Evolutionary conservation across 2,888 invertebrate species (phyloP).

Genomic region (Rhagonycha lutea): DNA sequence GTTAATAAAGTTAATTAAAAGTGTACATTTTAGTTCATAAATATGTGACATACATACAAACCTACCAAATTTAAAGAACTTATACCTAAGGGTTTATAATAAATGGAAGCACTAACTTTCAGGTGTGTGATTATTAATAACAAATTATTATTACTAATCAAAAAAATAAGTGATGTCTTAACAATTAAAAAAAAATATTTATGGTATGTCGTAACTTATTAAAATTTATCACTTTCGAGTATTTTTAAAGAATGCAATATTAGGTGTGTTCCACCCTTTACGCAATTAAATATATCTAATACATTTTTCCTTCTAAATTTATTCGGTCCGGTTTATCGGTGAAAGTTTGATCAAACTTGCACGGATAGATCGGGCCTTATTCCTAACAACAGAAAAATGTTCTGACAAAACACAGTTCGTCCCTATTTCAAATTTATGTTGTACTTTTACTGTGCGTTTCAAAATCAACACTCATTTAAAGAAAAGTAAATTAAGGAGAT

Average conservation of each 20-base stretch:
- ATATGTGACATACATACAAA: not conserved
- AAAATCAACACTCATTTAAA: not conserved
- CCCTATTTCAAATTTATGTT: not conserved
- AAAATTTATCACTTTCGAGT: not conserved
- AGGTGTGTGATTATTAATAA: constrained; percentile 2
- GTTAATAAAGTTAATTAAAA: not conserved
- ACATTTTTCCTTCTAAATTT: not conserved
- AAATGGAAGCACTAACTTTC: constrained; percentile 2
- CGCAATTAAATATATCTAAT: not conserved
- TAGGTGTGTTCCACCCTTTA: not conserved
- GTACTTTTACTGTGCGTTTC: not conserved
- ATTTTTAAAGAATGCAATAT: not conserved
- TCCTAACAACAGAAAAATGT: not conserved
- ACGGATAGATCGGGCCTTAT: not conserved
- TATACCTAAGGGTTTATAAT: not conserved
- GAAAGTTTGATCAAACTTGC: not conserved
- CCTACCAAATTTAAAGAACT: not conserved
- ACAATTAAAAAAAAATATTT: not conserved
- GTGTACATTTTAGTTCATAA: not conserved
- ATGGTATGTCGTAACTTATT: not conserved
- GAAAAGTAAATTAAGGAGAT: not conserved
- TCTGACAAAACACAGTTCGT: not conserved
- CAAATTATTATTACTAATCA: not conserved
- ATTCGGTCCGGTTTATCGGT: not conserved
- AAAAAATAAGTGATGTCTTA: not conserved